Base-by-base conservation (phyloP, 2,797 vertebrate species). In the Lerista edwardsae region DNA sequence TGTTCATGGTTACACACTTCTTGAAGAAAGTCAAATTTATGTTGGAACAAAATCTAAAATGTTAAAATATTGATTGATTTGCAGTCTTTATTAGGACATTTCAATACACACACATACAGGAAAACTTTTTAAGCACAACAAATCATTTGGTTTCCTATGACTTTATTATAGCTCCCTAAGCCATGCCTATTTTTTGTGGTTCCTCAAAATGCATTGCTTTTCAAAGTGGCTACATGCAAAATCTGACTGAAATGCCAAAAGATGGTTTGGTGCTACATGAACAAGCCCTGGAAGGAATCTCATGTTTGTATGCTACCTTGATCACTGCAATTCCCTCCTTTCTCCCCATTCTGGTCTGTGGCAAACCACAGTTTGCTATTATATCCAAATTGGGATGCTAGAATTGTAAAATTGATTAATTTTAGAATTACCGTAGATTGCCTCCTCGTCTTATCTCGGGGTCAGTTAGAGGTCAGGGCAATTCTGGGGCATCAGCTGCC, bases 1-100 rank as follows among this genome's bases (percentile, higher is more conserved):
- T 99, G 98, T 87, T 99, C 99, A 2, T 99, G 97, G 91, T 98
- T 98, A 90, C 99, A 99, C 84, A 99, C 97, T 91, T 99, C 98
- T 94, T 98, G 97, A 87, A 99, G 95, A 93, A 99, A 99, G 84
- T 99, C 99, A 94, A 99, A 99, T 93, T 99, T 99, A 93, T 98
- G 96, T 91, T 98, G 98, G 88, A 97, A 97, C 90, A 99, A 93
- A 62, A 94, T 95, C 98, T 99, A 91, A 91, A 96, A 95, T 87
- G 91, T 55, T 90, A 82, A 36, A 85, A 91, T 31, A 93, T 0
- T 1, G 34, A 69, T 72, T 10, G 34, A 69, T 27, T 64, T 76
- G 57, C 64, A 73, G 15, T 90, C 77, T 44, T 21, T 73, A 12
- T 31, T 75, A 11, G 29, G 51, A 55, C 51, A 55, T 55, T 55